Evolutionary conservation across 2,797 vertebrate species (phyloP), one percentile per base, ranked within the genome.

Genomic region (Arrhamphus sclerolepis): DNA sequence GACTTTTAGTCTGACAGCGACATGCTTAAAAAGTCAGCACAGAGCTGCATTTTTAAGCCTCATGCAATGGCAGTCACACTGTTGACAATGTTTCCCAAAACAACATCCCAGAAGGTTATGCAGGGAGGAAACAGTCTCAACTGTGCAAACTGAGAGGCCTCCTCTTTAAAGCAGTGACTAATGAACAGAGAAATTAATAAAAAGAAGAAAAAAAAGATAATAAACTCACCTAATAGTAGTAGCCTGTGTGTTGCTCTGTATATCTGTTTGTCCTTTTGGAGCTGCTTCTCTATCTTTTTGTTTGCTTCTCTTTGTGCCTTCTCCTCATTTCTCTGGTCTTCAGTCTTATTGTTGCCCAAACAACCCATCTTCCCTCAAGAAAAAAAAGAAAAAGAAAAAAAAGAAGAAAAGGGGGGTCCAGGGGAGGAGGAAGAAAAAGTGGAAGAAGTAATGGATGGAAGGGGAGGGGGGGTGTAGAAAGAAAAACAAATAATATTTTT

Each of bases 281-380:
- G 94, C 89, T 97, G 96, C 80, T 96, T 97, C 83, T 98, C 96
- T 76, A 98, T 98, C 89, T 96, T 97, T 81, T 97, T 98, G 93
- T 97, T 98, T 70, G 95, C 95, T 91, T 96, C 96, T 80, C 95
- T 93, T 87, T 97, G 96, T 86, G 94, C 94, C 93, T 96, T 97
- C 92, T 97, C 96, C 84, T 97, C 96, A 89, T 97, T 96, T 91
- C 94, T 93, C 94, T 97, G 96, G 91, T 97, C 96, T 94, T 97
- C 95, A 60, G 96, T 96, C 93, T 96, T 97, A 83, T 93, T 96
- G 94, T 96, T 97, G 77, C 96, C 94, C 91, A 97, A 94, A 87
- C 96, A 97, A 92, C 96, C 96, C 96, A 97, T 96, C 93, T 95
- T 95, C 91, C 87, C 89, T 64, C 77, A 89, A 85, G 87, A 73